Evolutionary conservation across 2,113 vertebrate genomes (phyloP).

Genomic region (Siphamia tubifer): DNA sequence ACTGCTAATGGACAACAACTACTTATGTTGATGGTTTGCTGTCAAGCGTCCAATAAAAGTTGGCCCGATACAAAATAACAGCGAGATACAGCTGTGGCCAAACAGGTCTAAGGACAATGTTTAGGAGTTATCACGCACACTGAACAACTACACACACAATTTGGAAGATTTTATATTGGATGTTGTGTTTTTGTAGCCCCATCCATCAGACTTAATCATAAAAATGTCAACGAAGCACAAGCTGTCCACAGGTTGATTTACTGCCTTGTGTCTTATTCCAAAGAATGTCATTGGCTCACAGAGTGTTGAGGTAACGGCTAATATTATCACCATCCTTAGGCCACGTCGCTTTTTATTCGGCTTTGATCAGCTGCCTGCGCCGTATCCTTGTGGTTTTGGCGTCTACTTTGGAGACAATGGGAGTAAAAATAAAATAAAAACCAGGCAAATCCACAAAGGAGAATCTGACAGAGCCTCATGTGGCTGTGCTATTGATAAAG

Average conservation of each 20-base stretch:
- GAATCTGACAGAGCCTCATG: no score
- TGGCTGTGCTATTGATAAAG: no score
- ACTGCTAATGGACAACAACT: not conserved
- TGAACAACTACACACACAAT: not conserved
- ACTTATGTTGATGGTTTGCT: not conserved
- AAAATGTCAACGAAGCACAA: constrained; percentile 39
- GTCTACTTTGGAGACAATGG: not conserved
- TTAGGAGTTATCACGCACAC: not conserved
- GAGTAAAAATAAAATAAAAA: not conserved
- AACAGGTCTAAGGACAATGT: constrained; percentile 1
- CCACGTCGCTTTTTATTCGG: not conserved
- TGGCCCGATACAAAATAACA: not conserved
- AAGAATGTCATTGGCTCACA: not conserved
- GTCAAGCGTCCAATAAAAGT: not conserved
- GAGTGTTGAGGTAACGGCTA: not conserved
- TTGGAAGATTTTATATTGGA: constrained; percentile 10
- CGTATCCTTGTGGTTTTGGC: constrained; percentile 9
- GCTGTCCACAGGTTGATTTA: not conserved
- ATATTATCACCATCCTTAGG: not conserved
- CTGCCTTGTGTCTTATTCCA: not conserved
- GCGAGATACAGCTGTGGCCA: not conserved
- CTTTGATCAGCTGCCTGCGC: not conserved
- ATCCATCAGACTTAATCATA: constrained; percentile 4
- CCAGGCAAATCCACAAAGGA: not conserved
- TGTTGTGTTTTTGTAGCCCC: not conserved